phyloP scores from a whole-genome alignment of 2,797 vertebrate genomes.

The Sorex maritimensis region DNA sequence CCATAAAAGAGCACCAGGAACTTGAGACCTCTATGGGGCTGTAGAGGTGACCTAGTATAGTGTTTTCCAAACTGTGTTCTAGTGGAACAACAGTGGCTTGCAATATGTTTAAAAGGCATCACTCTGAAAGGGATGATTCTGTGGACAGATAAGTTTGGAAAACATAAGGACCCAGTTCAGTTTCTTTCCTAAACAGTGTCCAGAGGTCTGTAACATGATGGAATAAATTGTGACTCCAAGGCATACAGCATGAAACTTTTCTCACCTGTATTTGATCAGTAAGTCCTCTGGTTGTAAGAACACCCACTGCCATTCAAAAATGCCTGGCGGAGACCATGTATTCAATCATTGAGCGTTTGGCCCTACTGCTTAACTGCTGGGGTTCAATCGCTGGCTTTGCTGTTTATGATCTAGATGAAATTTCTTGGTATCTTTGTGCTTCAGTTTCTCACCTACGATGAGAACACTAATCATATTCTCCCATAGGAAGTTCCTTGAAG shows the following conservation, averaged over 20 bases:
- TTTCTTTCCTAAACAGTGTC: background rate
- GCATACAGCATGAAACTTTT: background rate
- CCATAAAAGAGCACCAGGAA: conserved; percentile 64
- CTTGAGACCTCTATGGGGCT: conserved; percentile 7
- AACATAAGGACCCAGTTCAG: background rate
- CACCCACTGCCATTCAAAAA: background rate
- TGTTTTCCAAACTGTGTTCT: conserved; percentile 38
- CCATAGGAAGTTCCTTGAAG: background rate
- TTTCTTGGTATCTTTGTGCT: background rate
- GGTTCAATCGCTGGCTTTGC: conserved; percentile 23
- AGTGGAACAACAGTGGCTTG: background rate
- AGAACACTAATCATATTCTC: background rate
- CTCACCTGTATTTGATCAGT: background rate
- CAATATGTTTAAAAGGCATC: background rate
- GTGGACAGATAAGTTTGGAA: conserved; percentile 52
- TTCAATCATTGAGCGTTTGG: background rate
- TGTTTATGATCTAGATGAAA: conserved; percentile 11
- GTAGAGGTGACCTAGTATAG: conserved; percentile 37
- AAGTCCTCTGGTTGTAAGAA: background rate
- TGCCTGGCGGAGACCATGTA: background rate
- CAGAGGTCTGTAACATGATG: conserved; percentile 6
- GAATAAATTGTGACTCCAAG: rapidly evolving
- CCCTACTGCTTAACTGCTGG: background rate
- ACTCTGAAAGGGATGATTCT: conserved; percentile 43
- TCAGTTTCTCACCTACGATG: conserved; percentile 54